phyloP scores from a whole-genome alignment of 2,797 vertebrate species.

The Myotis pilosus region DNA sequence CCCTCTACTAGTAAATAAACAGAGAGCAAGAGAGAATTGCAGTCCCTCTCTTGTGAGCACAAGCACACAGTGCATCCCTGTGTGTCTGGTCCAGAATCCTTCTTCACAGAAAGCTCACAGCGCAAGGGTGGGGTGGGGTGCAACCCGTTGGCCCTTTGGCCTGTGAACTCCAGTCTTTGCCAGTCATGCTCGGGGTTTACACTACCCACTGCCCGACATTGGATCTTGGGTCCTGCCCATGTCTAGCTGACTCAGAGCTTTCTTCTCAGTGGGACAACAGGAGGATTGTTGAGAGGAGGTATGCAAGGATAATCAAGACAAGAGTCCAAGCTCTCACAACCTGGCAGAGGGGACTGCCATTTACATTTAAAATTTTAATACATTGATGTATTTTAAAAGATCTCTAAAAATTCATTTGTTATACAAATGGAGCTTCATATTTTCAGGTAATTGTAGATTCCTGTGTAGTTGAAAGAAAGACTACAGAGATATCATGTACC shows the following conservation, averaged over 20 bases:
- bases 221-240: background rate
- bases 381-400: background rate
- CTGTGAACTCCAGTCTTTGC: too few species aligned
- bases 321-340: background rate
- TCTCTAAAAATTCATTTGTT: background rate
- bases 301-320: background rate
- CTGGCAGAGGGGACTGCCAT: background rate
- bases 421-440: background rate
- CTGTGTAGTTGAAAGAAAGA: background rate
- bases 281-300: background rate
- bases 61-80: background rate
- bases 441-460: background rate
- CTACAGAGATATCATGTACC: background rate
- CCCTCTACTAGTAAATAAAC: background rate
- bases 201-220: background rate
- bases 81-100: background rate
- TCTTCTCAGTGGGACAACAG: background rate
- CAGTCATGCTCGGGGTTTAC: too few species aligned
- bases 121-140: rapidly evolving
- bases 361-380: background rate
- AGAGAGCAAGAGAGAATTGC: background rate
- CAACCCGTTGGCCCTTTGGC: too few species aligned
- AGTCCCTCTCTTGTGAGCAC: rapidly evolving
- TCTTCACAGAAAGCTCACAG: background rate
- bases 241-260: background rate